Evolutionary conservation across 2,113 vertebrate species (phyloP).

Genomic region (Eulemur macaco): DNA sequence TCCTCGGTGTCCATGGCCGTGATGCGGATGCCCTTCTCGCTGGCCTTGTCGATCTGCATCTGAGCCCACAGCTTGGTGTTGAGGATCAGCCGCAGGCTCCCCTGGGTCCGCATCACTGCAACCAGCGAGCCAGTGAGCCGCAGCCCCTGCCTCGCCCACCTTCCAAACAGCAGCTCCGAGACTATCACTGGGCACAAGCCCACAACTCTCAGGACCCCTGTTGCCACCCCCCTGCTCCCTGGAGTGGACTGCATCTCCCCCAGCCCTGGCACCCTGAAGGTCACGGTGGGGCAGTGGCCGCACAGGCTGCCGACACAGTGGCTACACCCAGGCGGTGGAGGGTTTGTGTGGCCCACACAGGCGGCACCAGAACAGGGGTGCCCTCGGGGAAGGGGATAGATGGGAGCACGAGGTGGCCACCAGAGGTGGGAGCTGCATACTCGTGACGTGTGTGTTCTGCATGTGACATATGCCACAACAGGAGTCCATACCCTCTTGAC

Average conservation of each 20-base stretch:
- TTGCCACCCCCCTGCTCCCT: background rate
- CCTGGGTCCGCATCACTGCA: conserved; percentile 98
- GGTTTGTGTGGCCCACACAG: background rate
- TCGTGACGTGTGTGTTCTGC: background rate
- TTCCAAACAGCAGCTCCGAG: too few relatives aligned
- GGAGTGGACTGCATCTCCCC: background rate
- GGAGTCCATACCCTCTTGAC: background rate
- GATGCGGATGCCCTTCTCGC: conserved; percentile 97
- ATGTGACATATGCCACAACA: accelerated
- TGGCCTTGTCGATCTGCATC: conserved; percentile 99
- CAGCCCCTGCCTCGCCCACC: accelerated
- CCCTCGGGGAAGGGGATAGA: background rate
- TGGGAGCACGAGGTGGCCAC: background rate
- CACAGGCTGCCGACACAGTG: background rate
- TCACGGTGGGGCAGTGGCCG: background rate
- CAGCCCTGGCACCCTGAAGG: background rate
- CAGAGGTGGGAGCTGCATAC: too few relatives aligned
- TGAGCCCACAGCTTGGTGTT: conserved; percentile 99
- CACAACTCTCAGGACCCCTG: background rate
- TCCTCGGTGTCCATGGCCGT: conserved; percentile 99
- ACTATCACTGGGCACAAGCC: background rate
- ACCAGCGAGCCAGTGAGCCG: background rate
- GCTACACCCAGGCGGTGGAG: accelerated
- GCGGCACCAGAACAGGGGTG: background rate
- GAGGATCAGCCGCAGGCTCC: conserved; percentile 96